These are phyloP conservation scores for Planiliza haematocheilus DNA, from an alignment of 2,113 vertebrate genomes.

Conservation along the genomic window DNA sequence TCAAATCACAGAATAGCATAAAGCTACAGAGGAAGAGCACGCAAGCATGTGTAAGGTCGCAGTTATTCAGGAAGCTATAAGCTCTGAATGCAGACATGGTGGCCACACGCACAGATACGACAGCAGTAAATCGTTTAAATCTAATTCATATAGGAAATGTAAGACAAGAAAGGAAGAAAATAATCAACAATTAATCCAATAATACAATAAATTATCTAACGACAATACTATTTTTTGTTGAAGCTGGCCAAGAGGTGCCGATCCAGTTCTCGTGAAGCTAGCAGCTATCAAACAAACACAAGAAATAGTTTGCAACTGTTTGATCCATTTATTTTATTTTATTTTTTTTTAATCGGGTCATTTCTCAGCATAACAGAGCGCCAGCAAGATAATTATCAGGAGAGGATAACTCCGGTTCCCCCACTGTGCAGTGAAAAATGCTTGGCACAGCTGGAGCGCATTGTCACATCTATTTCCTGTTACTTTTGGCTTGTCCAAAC, in stretches of 20 bases:
- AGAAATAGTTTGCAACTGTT: constrained; percentile 7
- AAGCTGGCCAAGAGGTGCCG: too few relatives aligned
- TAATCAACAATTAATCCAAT: background rate
- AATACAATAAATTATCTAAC: too few relatives aligned
- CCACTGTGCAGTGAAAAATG: constrained; percentile 48
- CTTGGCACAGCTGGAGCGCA: constrained; percentile 59
- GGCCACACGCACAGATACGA: background rate
- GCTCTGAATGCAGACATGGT: too few relatives aligned
- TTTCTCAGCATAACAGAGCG: constrained; percentile 12
- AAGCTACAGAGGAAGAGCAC: background rate
- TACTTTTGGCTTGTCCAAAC: constrained; percentile 66
- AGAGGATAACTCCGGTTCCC: constrained; percentile 34
- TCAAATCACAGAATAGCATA: background rate
- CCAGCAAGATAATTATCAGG: constrained; percentile 22
- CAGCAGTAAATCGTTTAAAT: background rate
- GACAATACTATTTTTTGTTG: too few relatives aligned
- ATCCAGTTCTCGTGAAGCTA: too few relatives aligned
- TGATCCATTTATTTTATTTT: too few relatives aligned
- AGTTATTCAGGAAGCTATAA: background rate
- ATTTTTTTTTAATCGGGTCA: constrained; percentile 7
- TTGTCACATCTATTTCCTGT: constrained; percentile 71
- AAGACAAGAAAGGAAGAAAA: background rate
- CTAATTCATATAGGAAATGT: background rate
- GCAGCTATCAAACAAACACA: background rate
- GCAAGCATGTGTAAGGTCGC: background rate